Percentiles rank a stretch among this genome's conserved stretches.
phyloP scores from a whole-genome alignment of 2,888 invertebrate species.

The Allolobophora icterica region DNA sequence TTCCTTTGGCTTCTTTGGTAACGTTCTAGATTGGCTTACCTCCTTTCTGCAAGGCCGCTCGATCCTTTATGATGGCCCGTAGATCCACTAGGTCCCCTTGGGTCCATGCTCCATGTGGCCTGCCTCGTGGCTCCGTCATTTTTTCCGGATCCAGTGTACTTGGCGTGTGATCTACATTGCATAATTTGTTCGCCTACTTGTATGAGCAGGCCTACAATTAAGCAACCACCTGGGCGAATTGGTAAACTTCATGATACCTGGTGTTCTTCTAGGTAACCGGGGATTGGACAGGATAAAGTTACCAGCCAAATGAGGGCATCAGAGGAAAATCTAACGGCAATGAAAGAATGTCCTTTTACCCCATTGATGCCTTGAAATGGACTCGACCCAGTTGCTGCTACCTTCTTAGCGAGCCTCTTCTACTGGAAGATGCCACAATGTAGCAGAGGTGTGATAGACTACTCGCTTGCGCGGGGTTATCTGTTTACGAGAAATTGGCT shows the following conservation, averaged over 20 bases:
- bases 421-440: background rate
- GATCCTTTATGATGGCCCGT: too few species aligned
- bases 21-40: too few species aligned
- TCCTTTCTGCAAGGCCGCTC: too few species aligned
- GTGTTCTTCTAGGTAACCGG: background rate
- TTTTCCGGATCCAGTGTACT: too few species aligned
- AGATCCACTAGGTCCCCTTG: too few species aligned
- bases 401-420: background rate
- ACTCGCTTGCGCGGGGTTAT: background rate
- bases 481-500: background rate
- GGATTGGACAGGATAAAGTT: background rate
- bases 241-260: background rate
- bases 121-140: too few species aligned
- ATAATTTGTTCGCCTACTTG: too few species aligned
- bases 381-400: background rate
- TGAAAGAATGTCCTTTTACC: slow-evolving; percentile 17
- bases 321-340: background rate
- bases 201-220: too few species aligned
- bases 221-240: background rate
- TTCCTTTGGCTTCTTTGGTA: too few species aligned
- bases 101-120: too few species aligned
- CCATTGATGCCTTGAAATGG: slow-evolving; percentile 17
- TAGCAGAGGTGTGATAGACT: background rate
- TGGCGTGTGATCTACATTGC: too few species aligned
- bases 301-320: slow-evolving; percentile 12